These are phyloP conservation scores for Myzus persicae DNA, from an alignment of 1,140 invertebrate species.

Conservation along the genomic window DNA sequence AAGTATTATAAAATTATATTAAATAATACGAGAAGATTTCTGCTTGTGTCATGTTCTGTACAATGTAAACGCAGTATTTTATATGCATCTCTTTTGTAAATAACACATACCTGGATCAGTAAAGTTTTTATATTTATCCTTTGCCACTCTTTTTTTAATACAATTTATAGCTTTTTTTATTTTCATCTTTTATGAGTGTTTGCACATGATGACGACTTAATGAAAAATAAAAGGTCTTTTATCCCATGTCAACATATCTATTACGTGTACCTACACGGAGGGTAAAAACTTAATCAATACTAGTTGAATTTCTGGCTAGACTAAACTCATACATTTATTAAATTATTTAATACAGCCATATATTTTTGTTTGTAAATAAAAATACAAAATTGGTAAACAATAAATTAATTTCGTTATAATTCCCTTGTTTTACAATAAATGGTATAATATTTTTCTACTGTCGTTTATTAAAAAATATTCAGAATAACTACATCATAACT, in stretches of 20 bases:
- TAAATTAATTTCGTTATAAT: not conserved
- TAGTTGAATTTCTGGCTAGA: not conserved
- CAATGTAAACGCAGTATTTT: conserved; percentile 22
- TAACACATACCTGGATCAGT: conserved; percentile 16
- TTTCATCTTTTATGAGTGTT: conserved; percentile 8
- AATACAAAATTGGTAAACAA: not conserved
- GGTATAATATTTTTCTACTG: not conserved
- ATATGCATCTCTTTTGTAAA: conserved; percentile 26
- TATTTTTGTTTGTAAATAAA: not conserved
- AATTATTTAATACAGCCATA: not conserved
- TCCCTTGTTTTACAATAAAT: not conserved
- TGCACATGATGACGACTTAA: not conserved
- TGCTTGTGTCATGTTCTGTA: conserved; percentile 3
- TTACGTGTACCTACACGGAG: not conserved
- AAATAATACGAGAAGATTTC: conserved; percentile 44
- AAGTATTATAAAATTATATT: conserved; percentile 43
- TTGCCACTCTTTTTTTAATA: not conserved
- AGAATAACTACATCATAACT: not conserved
- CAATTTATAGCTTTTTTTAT: conserved; percentile 43
- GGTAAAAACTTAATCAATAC: not conserved
- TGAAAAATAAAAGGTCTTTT: conserved; percentile 15
- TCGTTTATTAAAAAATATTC: not conserved
- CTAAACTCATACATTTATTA: not conserved
- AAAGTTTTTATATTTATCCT: conserved; percentile 24
- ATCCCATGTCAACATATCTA: not conserved